phyloP scores from a whole-genome alignment of 2,797 vertebrate genomes.

The Pteronotus mesoamericanus region DNA sequence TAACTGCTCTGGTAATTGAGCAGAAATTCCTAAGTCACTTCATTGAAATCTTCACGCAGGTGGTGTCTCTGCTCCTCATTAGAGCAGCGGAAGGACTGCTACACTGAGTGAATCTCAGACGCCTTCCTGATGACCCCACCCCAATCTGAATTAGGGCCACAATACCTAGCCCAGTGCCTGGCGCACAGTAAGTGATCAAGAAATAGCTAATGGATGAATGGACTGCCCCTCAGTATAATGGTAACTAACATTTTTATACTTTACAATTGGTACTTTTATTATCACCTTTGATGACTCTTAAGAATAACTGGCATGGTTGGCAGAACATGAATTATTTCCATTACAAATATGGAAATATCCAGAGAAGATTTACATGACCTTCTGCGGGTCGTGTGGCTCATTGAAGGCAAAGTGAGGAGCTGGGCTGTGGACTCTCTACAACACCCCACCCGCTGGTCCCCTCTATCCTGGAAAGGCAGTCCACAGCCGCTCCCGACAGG shows the following conservation, averaged over 20 bases:
- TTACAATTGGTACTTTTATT: background rate
- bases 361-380: background rate
- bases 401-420: background rate
- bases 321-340: background rate
- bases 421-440: background rate
- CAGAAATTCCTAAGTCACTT: background rate
- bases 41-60: background rate
- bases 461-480: background rate
- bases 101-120: background rate
- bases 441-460: too few relatives aligned
- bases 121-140: background rate
- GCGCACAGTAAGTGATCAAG: background rate
- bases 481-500: background rate
- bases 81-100: background rate
- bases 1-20: background rate
- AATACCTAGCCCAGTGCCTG: background rate
- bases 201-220: background rate
- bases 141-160: background rate
- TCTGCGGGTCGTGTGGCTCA: background rate
- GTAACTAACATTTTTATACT: background rate
- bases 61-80: background rate
- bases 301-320: background rate
- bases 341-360: background rate
- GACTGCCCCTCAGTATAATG: background rate
- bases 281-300: background rate